Evolutionary conservation across 2,888 invertebrate genomes (phyloP), one percentile per base, ranked within the genome.

Genomic region (Petrophora chlorosata): DNA sequence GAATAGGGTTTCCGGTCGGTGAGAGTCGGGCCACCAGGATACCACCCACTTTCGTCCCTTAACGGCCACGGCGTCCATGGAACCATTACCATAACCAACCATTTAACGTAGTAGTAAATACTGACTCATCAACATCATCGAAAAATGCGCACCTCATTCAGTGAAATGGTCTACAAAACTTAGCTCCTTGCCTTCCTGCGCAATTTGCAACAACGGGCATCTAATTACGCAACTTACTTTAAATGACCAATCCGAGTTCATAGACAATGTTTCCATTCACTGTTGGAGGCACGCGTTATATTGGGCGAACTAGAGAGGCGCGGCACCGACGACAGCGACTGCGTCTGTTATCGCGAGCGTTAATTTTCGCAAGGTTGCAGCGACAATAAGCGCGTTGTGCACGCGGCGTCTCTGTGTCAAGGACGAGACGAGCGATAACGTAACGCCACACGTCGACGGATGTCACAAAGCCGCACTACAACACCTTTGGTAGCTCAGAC

Each of bases 1-100:
- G 89, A 90, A 88, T 89, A 85, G 83, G 85, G 82, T 88, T 89
- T 90, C 90, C 90, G 89, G 89, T 79, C 71, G 83, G 80, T 82
- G 81, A 87, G 87, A 88, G 87, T 82, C 76, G 73, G 73, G 73
- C 78, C 79, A 79, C 75, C 76, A 71, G 76, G 76, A 80, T 79
- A 76, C 82, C 85, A 85, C 86, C 89, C 85, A 87, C 89, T 85
- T 85, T 83, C 76, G 76, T 84, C 81, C 80, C 80, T 79, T 75
- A 76, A 74, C 70, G 61, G 69, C 64, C 56, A 53, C 70, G 69
- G 60, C 65, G 58, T 62, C 60, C 48, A 60, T 45, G 47, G 52
- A 50, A 50, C 12, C 19, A 45, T 26, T 23, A 15, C n/a, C n/a
- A n/a, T n/a, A n/a, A n/a, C n/a, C n/a, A n/a, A n/a, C n/a, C n/a